Conservation (phyloP, 2,113 vertebrate species). For the Thomomys bottae region DNA sequence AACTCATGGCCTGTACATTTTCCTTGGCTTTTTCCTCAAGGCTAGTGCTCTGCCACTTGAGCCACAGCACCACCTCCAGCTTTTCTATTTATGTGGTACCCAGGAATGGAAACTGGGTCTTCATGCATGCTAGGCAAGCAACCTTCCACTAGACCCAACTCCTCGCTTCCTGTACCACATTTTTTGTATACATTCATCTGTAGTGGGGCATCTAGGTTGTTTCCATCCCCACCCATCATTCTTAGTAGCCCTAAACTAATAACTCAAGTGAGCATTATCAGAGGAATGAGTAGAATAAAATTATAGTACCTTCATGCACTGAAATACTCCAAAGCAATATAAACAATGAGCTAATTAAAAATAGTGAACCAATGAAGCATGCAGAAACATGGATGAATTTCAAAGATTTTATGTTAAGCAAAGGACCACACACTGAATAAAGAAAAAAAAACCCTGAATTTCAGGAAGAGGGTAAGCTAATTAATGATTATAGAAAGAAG, state of each 20-base stretch:
- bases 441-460: background rate
- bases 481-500: background rate
- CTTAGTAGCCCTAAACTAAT: background rate
- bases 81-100: no score
- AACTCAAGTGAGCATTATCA: background rate
- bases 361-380: background rate
- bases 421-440: background rate
- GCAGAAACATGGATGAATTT: background rate
- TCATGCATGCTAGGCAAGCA: no score
- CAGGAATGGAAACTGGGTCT: no score
- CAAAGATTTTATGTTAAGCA: background rate
- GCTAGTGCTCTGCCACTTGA: no score
- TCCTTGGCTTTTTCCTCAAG: no score
- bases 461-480: background rate
- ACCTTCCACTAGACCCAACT: no score
- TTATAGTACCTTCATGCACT: background rate
- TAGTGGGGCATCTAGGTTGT: no score
- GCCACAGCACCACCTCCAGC: no score
- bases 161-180: no score
- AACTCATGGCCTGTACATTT: no score
- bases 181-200: no score
- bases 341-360: conserved; percentile 32
- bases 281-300: background rate
- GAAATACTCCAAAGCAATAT: background rate
- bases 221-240: background rate